Conservation (phyloP, 2,113 vertebrate species). For the Chauna torquata region DNA sequence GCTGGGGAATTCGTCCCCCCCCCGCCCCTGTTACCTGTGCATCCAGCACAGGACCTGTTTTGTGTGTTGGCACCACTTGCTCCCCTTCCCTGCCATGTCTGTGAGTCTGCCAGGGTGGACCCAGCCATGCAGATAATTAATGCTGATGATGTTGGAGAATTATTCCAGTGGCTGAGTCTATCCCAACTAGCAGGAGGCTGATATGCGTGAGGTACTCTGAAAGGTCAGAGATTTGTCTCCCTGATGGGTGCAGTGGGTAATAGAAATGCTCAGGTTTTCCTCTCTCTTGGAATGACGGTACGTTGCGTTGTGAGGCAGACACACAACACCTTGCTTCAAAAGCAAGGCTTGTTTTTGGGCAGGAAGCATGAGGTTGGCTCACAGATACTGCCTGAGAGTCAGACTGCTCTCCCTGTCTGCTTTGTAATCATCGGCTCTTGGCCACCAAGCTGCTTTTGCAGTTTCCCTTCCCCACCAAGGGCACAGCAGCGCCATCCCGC, state of each 20-base stretch:
- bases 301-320: neutral
- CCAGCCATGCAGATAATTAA: neutral
- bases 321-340: neutral
- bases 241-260: neutral
- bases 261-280: neutral
- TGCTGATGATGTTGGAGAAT: neutral
- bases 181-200: neutral
- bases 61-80: neutral
- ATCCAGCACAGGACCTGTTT: neutral
- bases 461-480: neutral
- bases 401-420: neutral
- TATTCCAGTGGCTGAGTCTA: neutral
- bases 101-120: neutral
- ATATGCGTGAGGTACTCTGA: neutral
- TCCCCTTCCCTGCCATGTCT: neutral
- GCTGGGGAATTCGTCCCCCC: neutral
- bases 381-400: neutral
- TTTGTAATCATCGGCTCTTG: neutral
- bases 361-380: neutral
- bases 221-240: neutral
- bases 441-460: neutral
- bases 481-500: fast-evolving
- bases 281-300: neutral
- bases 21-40: neutral
- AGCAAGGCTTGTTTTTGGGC: neutral